phyloP scores from a whole-genome alignment of 2,888 invertebrate species.

The Catocala fraxini region DNA sequence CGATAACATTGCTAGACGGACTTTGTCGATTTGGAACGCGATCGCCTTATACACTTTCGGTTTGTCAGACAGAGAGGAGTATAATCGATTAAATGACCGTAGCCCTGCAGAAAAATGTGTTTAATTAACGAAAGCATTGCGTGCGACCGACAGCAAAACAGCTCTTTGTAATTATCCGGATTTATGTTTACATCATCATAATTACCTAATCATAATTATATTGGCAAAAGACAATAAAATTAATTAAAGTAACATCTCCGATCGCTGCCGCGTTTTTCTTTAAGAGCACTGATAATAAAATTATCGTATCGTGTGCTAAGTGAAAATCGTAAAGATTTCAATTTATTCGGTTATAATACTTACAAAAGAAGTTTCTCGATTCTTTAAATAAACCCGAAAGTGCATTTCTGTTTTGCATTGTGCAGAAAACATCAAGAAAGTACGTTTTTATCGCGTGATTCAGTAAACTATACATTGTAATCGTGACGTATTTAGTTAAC shows the following conservation, averaged over 20 bases:
- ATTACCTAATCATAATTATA: too few species aligned
- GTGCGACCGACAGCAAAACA: constrained; percentile 37
- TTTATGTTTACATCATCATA: constrained; percentile 8
- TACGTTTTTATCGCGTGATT: neutral
- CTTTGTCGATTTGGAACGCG: constrained; percentile 65
- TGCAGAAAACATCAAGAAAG: neutral
- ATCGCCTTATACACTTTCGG: constrained; percentile 30
- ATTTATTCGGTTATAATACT: neutral
- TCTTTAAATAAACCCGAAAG: constrained; percentile 2
- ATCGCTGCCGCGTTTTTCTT: neutral
- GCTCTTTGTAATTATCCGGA: constrained; percentile 33
- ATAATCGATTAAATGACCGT: constrained; percentile 46
- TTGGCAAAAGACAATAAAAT: too few species aligned
- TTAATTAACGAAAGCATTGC: constrained; percentile 57
- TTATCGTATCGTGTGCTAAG: neutral
- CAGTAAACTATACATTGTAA: neutral
- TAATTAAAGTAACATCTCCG: neutral
- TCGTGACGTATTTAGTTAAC: too few species aligned
- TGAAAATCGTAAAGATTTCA: neutral
- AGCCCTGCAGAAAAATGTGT: constrained; percentile 51
- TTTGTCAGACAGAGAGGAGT: constrained; percentile 40
- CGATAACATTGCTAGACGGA: constrained; percentile 70
- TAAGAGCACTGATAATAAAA: neutral
- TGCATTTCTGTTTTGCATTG: neutral
- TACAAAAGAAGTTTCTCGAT: neutral